Evolutionary conservation across 2,888 invertebrate genomes (phyloP).

Genomic region (Nephrocerus scutellatus): DNA sequence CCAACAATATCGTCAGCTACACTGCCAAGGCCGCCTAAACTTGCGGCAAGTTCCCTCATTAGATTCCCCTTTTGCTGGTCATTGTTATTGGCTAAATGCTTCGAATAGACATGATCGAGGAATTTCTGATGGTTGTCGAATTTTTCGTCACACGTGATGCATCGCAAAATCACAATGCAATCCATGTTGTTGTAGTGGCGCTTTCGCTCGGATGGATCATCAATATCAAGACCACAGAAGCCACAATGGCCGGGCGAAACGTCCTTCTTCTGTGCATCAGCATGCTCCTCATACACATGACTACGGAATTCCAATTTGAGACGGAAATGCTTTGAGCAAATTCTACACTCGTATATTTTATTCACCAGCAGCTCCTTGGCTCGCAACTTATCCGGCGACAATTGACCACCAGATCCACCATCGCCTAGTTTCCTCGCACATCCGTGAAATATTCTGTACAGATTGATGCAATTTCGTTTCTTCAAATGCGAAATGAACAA

Average conservation of each 20-base stretch:
- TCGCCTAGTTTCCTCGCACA: constrained; percentile 27
- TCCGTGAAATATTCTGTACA: constrained; percentile 41
- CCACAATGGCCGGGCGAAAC: constrained; percentile 43
- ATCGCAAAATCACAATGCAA: constrained; percentile 44
- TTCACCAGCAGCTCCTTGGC: constrained; percentile 47
- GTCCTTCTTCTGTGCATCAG: constrained; percentile 44
- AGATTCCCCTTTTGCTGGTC: constrained; percentile 24
- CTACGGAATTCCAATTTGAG: constrained; percentile 46
- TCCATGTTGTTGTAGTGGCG: constrained; percentile 48
- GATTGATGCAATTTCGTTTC: constrained; percentile 46
- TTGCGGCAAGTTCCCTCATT: constrained; percentile 18
- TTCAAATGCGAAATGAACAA: constrained; percentile 47
- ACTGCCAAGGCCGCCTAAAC: too few relatives aligned
- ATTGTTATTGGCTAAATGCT: constrained; percentile 37
- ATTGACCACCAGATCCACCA: background rate
- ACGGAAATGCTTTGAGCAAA: constrained; percentile 44
- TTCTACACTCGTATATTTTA: constrained; percentile 46
- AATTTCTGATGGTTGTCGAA: constrained; percentile 45
- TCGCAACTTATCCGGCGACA: constrained; percentile 38
- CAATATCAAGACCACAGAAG: constrained; percentile 44
- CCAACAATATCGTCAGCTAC: too few relatives aligned
- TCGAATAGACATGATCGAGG: constrained; percentile 46
- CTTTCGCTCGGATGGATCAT: constrained; percentile 44
- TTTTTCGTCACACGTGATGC: constrained; percentile 46
- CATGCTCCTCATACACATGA: constrained; percentile 46